Conservation (phyloP, 2,113 vertebrate species). For the Pterocles orientalis region DNA sequence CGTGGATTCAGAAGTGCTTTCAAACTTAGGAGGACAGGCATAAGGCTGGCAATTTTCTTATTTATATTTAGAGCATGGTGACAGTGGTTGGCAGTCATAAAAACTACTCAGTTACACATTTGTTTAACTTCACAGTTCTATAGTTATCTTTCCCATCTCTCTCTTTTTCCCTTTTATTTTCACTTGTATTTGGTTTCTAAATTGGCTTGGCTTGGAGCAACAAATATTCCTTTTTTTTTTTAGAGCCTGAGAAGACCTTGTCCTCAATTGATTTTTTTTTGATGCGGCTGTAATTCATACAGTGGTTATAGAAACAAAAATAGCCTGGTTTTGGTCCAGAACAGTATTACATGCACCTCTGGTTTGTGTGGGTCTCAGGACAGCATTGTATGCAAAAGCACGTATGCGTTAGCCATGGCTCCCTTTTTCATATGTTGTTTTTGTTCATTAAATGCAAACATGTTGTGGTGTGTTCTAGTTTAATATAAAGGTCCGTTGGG, state of each 20-base stretch:
- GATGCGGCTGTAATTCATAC: neutral
- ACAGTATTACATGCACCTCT: neutral
- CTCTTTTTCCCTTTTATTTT: neutral
- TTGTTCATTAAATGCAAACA: conserved; percentile 42
- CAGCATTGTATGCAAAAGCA: neutral
- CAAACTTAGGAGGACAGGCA: neutral
- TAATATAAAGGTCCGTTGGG: conserved; percentile 32
- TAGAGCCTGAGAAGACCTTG: neutral
- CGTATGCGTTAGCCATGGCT: neutral
- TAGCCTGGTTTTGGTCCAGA: neutral
- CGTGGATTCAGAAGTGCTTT: neutral
- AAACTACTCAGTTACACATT: neutral
- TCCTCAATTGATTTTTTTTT: neutral
- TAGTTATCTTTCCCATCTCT: neutral
- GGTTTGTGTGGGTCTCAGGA: neutral
- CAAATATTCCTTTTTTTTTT: neutral
- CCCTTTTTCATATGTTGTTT: conserved; percentile 44
- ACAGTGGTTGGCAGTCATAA: neutral
- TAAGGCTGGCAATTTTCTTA: neutral
- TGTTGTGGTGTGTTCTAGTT: neutral
- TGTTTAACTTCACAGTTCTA: neutral
- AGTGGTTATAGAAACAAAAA: neutral
- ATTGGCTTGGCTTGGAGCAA: neutral
- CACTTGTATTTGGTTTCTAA: neutral
- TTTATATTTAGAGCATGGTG: neutral